A percentile compares a stretch with the other conserved stretches of the same genome.
These are phyloP conservation scores for Botia kubotai DNA, from an alignment of 2,797 vertebrate species.

Conservation along the genomic window DNA sequence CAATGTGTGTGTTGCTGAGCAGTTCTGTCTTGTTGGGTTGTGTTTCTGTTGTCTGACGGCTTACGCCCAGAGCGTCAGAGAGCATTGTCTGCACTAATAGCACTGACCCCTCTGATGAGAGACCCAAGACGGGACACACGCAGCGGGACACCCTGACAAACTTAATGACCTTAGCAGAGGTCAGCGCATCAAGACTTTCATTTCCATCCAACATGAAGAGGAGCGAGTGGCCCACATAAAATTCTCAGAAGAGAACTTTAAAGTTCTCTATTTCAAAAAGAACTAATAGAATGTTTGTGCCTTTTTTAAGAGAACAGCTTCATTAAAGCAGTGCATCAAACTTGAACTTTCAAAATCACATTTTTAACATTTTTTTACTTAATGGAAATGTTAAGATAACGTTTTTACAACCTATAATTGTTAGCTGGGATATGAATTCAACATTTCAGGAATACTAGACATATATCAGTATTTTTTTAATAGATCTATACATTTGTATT, in stretches of 20 bases:
- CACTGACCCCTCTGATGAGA: constrained; percentile 57
- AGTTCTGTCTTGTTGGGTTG: constrained; percentile 47
- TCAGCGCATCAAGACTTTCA: constrained; percentile 16
- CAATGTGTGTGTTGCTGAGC: constrained; percentile 48
- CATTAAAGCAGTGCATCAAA: background rate
- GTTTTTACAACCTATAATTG: too few species aligned
- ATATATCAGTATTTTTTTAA: too few species aligned
- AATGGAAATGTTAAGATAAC: too few species aligned
- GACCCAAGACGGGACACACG: constrained; percentile 37
- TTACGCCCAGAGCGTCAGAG: constrained; percentile 42
- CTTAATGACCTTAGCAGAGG: constrained; percentile 24
- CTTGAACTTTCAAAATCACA: too few species aligned
- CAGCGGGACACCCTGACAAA: constrained; percentile 26
- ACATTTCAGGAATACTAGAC: background rate
- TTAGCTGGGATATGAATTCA: background rate
- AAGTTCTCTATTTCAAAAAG: constrained; percentile 10
- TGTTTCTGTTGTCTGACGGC: constrained; percentile 28
- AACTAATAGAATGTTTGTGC: background rate
- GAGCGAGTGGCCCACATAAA: background rate
- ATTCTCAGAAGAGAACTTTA: background rate
- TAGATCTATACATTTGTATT: background rate
- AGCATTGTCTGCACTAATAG: constrained; percentile 48
- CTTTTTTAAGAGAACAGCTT: too few species aligned
- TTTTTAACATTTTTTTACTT: too few species aligned
- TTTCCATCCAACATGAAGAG: background rate